phyloP scores from a whole-genome alignment of 2,797 vertebrate genomes.

The Myripristis murdjan region DNA sequence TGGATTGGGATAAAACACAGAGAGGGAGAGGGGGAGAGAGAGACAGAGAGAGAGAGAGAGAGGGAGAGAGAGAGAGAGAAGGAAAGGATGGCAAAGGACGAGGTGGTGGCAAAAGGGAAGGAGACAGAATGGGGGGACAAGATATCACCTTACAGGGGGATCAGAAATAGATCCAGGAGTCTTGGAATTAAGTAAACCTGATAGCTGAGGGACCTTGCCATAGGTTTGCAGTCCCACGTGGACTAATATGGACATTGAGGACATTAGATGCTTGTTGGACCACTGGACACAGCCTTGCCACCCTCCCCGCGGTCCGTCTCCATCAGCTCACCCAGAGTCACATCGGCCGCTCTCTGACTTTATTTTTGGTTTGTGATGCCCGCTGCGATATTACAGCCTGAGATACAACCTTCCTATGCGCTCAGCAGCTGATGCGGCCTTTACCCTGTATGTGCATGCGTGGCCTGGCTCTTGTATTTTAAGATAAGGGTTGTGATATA shows the following conservation, averaged over 20 bases:
- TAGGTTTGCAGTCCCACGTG: conserved; percentile 78
- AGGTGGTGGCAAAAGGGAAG: conserved; percentile 71
- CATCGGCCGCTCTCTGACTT: conserved; percentile 55
- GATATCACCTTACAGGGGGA: conserved; percentile 84
- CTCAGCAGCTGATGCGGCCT: conserved; percentile 60
- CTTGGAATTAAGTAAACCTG: conserved; percentile 88
- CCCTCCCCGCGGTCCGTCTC: conserved; percentile 58
- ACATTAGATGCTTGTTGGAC: conserved; percentile 75
- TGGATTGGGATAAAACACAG: conserved; percentile 80
- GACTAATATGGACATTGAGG: conserved; percentile 88
- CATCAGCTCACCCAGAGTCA: conserved; percentile 48
- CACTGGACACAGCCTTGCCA: conserved; percentile 66
- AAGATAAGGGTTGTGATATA: conserved; percentile 9
- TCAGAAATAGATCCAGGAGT: conserved; percentile 87
- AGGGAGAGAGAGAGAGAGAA: conserved; percentile 44
- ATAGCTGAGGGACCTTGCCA: conserved; percentile 77
- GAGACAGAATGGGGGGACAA: conserved; percentile 72
- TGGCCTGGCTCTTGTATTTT: conserved; percentile 28
- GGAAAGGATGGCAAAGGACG: conserved; percentile 59
- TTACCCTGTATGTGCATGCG: conserved; percentile 63
- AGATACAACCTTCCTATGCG: conserved; percentile 59
- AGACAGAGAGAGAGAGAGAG: conserved; percentile 7
- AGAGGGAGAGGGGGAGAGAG: conserved; percentile 30
- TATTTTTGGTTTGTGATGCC: conserved; percentile 83
- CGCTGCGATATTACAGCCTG: conserved; percentile 58